Evolutionary conservation across 2,888 invertebrate species (phyloP), one percentile per base, ranked within the genome.

Genomic region (Zootermopsis nevadensis): DNA sequence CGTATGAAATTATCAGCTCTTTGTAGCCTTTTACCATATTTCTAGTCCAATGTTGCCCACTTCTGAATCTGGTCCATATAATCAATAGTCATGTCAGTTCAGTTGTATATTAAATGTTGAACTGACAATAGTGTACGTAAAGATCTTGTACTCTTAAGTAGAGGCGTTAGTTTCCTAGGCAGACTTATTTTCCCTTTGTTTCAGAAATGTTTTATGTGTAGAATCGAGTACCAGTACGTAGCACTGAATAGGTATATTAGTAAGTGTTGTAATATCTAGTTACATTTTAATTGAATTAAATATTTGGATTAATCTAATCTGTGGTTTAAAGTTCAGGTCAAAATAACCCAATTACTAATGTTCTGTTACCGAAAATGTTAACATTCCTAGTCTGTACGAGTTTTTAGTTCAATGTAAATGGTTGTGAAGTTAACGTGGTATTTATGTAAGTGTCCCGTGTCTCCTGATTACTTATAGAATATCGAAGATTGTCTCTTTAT

Each of bases 41-140:
- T 6, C 55, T 55, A 55, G 55, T 55, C 55, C 55, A 55, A 12
- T 55, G 22, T 31, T 30, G 67, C 67, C 67, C 67, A 67, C 67
- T 67, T 67, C 67, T 67, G 19, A 67, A 67, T 67, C 67, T 67
- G 67, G 67, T 67, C 67, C 67, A 67, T 67, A 31, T 2, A 30
- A 67, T 6, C 8, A 27, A 30, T 67, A 67, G 67, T 31, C 15
- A 30, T 67, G 67, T 31, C 67, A 67, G 67, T 67, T 67, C 19
- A 67, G 8, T 67, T 0, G 12, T 27, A 30, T 67, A 8, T 30
- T 8, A 67, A 67, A 31, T 10, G 30, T 67, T 67, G 31, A 31
- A 30, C 67, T 67, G 67, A n/a, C 30, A 67, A 6, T 67, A 31
- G 31, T 27, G 67, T 67, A 67, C 1, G 30, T 27, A 31, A 67